Conservation (phyloP, 2,888 invertebrate species). For the Dicycla oo region DNA sequence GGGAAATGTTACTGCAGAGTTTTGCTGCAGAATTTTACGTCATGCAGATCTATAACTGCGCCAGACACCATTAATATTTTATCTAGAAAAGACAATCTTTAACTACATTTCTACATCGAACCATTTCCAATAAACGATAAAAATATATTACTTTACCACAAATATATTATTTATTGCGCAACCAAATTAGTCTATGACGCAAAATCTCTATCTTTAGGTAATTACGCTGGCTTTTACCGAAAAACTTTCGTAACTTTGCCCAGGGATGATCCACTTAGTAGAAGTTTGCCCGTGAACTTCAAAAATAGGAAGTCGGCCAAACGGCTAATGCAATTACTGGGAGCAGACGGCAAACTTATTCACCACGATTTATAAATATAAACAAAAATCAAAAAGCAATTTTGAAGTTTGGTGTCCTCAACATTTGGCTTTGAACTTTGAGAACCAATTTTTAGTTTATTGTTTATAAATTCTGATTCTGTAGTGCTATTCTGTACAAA, state of each 20-base stretch:
- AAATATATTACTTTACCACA: slow-evolving; percentile 40
- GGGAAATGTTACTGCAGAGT: slow-evolving; percentile 11
- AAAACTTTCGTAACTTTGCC: slow-evolving; percentile 70
- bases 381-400: slow-evolving; percentile 68
- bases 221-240: slow-evolving; percentile 70
- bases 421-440: slow-evolving; percentile 29
- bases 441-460: slow-evolving; percentile 13
- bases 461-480: slow-evolving; percentile 5
- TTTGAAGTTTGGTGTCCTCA: slow-evolving; percentile 47
- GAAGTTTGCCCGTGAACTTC: slow-evolving; percentile 77
- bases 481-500: too few relatives aligned
- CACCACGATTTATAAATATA: slow-evolving; percentile 65
- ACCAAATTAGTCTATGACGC: slow-evolving; percentile 61
- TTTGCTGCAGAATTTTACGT: slow-evolving; percentile 29
- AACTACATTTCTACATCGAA: slow-evolving; percentile 29
- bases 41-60: slow-evolving; percentile 3
- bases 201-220: slow-evolving; percentile 70
- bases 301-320: slow-evolving; percentile 75
- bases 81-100: slow-evolving; percentile 37
- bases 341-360: slow-evolving; percentile 66
- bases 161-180: slow-evolving; percentile 27
- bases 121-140: slow-evolving; percentile 51
- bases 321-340: slow-evolving; percentile 79
- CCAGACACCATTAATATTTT: slow-evolving; percentile 34
- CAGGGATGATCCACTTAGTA: slow-evolving; percentile 77